These are phyloP conservation scores for Vidua macroura DNA, from an alignment of 2,113 vertebrate genomes.

Conservation along the genomic window DNA sequence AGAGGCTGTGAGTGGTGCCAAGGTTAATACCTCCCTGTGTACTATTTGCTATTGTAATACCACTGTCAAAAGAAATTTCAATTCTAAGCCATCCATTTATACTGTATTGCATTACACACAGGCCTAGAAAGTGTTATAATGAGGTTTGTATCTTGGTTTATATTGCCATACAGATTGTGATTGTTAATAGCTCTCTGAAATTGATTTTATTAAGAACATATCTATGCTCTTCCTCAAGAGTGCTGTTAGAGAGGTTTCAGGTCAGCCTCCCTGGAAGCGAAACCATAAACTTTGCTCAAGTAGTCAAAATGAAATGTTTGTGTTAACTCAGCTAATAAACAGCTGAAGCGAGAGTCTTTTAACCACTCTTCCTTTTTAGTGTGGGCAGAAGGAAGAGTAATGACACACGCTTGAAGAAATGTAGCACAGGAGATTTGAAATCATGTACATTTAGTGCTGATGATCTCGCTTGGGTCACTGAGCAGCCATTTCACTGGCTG, in stretches of 20 bases:
- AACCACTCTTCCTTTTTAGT: not conserved
- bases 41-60: not conserved
- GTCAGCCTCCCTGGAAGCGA: not conserved
- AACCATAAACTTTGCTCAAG: constrained; percentile 36
- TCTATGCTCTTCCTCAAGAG: not conserved
- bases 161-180: not conserved
- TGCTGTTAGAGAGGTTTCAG: constrained; percentile 4
- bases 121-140: not conserved
- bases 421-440: constrained; percentile 27
- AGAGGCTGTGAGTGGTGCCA: not conserved
- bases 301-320: constrained; percentile 15
- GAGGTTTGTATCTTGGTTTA: not conserved
- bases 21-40: not conserved
- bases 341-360: constrained; percentile 36
- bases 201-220: not conserved
- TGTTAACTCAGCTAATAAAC: constrained; percentile 49
- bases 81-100: not conserved
- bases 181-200: not conserved
- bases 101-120: not conserved
- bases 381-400: not conserved
- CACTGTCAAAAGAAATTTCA: not conserved
- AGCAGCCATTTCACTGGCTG: not conserved
- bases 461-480: not conserved
- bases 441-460: not conserved
- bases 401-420: constrained; percentile 1